Base-by-base conservation (phyloP, 1,140 invertebrate genomes). In the Doryteuthis pealeii region DNA sequence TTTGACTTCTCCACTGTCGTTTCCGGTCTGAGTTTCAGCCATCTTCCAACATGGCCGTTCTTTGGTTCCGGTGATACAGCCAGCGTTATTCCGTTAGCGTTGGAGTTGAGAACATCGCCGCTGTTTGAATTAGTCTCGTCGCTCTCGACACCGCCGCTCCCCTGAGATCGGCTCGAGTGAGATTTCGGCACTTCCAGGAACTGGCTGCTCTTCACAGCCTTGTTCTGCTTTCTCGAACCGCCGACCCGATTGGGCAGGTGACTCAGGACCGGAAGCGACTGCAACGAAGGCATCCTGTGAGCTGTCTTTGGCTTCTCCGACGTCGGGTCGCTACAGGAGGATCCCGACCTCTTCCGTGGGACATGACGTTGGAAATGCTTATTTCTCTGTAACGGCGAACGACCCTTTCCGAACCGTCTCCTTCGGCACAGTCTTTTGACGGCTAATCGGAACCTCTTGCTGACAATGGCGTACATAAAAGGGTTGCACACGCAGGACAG, bases 401-500 rank as follows among this genome's bases (percentile, higher is more conserved):
- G 68, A 65, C 31, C n/a, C 33, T 70, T 70, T 12, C 68, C 32
- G 26, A 31, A 35, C n/a, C 33, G 33, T 58, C 22, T 18, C n/a
- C 49, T 30, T n/a, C 28, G 58, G 32, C 28, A 70, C 43, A 74
- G 31, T 70, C 68, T 54, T 43, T 22, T 30, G 35, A 77, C 14
- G 32, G 74, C 73, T 66, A 74, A 77, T 1, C 77, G n/a, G 72
- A 76, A 77, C n/a, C 74, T 40, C 43, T 76, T 77, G 26, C 76
- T 78, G 28, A 62, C 32, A n/a, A 81, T 78, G 6, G 78, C 80
- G 70, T 81, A 81, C 28, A 79, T n/a, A 35, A 78, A 78, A 5
- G 80, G 80, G 76, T 81, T 79, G 5, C 76, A 67, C 15, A 73
- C 35, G 26, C 74, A 73, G 43, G 78, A 75, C 30, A 78, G 33